These are phyloP conservation scores for Sandelia bainsii DNA, from an alignment of 2,797 vertebrate species.

Conservation along the genomic window DNA sequence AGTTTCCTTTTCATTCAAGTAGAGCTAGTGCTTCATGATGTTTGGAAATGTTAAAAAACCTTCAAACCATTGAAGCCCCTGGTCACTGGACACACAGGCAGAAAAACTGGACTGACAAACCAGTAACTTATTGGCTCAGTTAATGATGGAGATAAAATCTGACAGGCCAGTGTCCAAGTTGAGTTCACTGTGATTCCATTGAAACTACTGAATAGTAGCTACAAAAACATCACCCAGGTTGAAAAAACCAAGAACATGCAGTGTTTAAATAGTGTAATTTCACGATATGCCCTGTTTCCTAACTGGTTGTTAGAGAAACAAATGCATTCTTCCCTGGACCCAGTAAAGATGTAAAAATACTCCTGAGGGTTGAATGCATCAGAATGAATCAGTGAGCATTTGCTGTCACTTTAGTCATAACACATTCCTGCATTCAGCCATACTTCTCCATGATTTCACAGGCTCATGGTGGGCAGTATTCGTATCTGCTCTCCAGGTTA, in stretches of 20 bases:
- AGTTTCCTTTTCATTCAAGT: too few species aligned
- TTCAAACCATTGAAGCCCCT: too few species aligned
- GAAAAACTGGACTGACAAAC: too few species aligned
- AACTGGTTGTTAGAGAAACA: slow-evolving; percentile 7
- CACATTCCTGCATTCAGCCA: background rate
- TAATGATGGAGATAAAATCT: too few species aligned
- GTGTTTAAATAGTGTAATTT: background rate
- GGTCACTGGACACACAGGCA: too few species aligned
- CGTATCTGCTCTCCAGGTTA: slow-evolving; percentile 49
- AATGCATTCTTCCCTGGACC: background rate
- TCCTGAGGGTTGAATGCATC: slow-evolving; percentile 7
- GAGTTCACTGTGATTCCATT: too few species aligned
- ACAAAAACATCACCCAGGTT: background rate
- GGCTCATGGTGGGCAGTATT: background rate
- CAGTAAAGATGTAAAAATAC: background rate
- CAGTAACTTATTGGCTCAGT: too few species aligned
- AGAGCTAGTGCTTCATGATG: too few species aligned
- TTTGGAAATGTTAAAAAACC: too few species aligned
- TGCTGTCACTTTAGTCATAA: background rate
- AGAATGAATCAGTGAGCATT: slow-evolving; percentile 10
- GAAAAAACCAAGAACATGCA: background rate
- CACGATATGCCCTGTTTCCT: background rate
- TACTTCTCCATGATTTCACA: slow-evolving; percentile 34
- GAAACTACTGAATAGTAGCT: background rate
- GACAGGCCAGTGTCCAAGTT: too few species aligned